Conservation (phyloP, 2,888 invertebrate genomes). For the Escarpia spicata region DNA sequence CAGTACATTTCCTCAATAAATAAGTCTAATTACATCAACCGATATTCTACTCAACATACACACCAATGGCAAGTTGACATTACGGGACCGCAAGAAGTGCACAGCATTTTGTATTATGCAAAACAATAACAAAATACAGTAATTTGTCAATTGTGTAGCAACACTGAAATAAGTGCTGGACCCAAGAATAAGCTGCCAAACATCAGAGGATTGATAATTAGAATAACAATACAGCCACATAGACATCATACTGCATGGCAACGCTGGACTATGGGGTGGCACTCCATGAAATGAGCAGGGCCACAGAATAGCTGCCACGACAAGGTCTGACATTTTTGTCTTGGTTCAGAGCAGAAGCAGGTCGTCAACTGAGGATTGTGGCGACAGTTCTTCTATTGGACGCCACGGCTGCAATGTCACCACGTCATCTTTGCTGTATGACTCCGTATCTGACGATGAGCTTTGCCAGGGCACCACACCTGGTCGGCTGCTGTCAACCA, state of each 20-base stretch:
- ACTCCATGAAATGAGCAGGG: not conserved
- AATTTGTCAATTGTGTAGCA: not conserved
- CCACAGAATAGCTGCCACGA: not conserved
- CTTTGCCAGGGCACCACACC: not conserved
- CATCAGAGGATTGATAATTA: not conserved
- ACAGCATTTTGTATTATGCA: not conserved
- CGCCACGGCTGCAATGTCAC: conserved; percentile 9
- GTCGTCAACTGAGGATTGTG: not conserved
- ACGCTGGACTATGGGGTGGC: too few relatives aligned
- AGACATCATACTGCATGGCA: not conserved
- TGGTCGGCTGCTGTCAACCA: conserved; percentile 1
- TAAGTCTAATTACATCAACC: not conserved
- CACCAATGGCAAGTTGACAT: not conserved
- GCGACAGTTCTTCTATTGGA: not conserved
- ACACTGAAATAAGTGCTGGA: conserved; percentile 16
- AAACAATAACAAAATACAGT: not conserved
- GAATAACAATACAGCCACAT: not conserved
- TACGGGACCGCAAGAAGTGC: not conserved
- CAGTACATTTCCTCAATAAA: not conserved
- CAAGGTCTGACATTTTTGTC: not conserved
- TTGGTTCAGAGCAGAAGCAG: not conserved
- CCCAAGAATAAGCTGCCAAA: not conserved
- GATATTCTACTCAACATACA: not conserved
- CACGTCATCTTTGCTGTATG: not conserved
- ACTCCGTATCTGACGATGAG: not conserved